phyloP scores from a whole-genome alignment of 2,888 invertebrate genomes.

The Napeogenes inachia region DNA sequence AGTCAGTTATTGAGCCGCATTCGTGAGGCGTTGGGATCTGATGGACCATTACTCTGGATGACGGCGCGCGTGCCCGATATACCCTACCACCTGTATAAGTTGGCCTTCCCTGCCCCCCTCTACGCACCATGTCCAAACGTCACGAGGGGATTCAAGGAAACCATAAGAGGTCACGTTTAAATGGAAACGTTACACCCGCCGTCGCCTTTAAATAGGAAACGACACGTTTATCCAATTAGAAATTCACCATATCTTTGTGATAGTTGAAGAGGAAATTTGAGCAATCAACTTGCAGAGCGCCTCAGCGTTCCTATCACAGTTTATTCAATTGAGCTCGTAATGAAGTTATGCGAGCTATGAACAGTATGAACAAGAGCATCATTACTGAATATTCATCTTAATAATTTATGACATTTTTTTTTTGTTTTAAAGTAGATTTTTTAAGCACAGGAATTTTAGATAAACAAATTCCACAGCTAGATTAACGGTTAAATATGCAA shows the following conservation, averaged over 20 bases:
- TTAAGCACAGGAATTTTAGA: background rate
- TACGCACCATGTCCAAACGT: conserved; percentile 28
- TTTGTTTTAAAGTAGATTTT: background rate
- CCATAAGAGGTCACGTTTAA: conserved; percentile 52
- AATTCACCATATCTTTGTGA: conserved; percentile 79
- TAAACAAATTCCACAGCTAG: background rate
- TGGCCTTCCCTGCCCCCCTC: conserved; percentile 41
- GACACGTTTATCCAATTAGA: conserved; percentile 79
- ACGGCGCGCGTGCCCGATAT: conserved; percentile 69
- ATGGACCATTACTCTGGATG: conserved; percentile 71
- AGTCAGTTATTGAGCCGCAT: conserved; percentile 64
- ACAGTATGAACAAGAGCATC: conserved; percentile 52
- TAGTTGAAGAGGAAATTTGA: conserved; percentile 78
- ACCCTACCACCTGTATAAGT: conserved; percentile 39
- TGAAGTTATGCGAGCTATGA: conserved; percentile 73
- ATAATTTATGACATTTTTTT: conserved; percentile 14
- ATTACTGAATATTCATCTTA: conserved; percentile 8
- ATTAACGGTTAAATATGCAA: too few species aligned
- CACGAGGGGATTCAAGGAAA: conserved; percentile 39
- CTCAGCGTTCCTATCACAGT: conserved; percentile 74
- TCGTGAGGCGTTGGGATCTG: conserved; percentile 45
- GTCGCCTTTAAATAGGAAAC: conserved; percentile 77
- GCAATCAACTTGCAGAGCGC: conserved; percentile 76
- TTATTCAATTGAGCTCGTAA: conserved; percentile 77
- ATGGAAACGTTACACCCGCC: conserved; percentile 64